Conservation (phyloP, 2,113 vertebrate species). For the Corythaixoides concolor region DNA sequence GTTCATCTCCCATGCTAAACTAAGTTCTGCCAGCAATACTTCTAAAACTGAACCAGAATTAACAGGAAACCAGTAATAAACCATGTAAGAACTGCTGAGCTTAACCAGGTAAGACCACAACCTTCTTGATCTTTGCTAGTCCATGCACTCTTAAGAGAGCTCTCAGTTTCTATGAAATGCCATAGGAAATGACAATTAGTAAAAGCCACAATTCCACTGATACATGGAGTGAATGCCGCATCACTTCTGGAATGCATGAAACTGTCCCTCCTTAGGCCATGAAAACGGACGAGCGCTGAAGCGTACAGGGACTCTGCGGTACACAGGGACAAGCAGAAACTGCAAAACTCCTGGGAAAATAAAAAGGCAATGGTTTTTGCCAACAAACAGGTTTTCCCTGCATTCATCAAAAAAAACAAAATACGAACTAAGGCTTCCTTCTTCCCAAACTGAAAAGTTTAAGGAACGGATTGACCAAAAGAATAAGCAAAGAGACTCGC, state of each 20-base stretch:
- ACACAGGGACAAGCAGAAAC: neutral
- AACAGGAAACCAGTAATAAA: neutral
- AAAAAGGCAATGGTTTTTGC: neutral
- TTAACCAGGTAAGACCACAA: neutral
- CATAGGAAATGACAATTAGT: neutral
- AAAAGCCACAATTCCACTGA: neutral
- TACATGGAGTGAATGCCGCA: neutral
- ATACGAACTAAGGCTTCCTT: neutral
- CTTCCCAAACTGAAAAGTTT: neutral
- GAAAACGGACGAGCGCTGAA: neutral
- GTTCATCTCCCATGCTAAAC: neutral
- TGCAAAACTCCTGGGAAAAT: neutral
- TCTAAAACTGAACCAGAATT: neutral
- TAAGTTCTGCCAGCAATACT: neutral
- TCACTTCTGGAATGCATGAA: neutral
- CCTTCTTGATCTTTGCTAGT: neutral
- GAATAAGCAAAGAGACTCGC: neutral
- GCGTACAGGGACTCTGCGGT: fast-evolving
- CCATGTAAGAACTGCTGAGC: neutral
- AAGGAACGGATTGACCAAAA: neutral
- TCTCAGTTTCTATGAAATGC: neutral
- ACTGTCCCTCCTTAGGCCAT: neutral
- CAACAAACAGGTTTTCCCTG: neutral
- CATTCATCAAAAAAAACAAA: neutral
- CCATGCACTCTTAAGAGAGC: neutral